Conservation (phyloP, 1,140 invertebrate species). For the Dendrolimus punctatus region DNA sequence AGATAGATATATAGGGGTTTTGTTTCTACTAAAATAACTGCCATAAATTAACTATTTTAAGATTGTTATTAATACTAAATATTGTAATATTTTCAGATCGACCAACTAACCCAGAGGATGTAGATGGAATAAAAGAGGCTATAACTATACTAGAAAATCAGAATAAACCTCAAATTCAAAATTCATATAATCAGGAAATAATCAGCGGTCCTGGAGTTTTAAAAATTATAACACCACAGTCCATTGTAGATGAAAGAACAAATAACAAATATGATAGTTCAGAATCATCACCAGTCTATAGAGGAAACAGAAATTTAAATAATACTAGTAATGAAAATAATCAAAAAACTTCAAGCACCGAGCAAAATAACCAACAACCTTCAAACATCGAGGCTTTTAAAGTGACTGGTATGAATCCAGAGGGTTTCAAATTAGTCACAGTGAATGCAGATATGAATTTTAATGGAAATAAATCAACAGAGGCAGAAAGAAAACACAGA, state of each 20-base stretch:
- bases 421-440: constrained; percentile 25
- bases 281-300: constrained; percentile 41
- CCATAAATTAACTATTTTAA: neutral
- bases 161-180: constrained; percentile 21
- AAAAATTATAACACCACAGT: constrained; percentile 44
- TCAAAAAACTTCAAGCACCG: too few species aligned
- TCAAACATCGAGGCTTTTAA: too few species aligned
- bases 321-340: constrained; percentile 5
- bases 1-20: too few species aligned
- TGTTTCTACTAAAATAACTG: too few species aligned
- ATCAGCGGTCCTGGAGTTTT: constrained; percentile 19
- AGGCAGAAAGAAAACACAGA: constrained; percentile 34
- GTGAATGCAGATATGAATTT: constrained; percentile 37
- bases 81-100: constrained; percentile 32
- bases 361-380: too few species aligned
- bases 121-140: constrained; percentile 62
- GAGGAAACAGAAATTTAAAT: constrained; percentile 37
- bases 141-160: constrained; percentile 65
- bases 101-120: constrained; percentile 54
- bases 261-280: constrained; percentile 27
- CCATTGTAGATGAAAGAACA: constrained; percentile 48
- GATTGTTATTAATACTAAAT: constrained; percentile 7
- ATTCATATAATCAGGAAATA: constrained; percentile 13
- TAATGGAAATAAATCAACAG: constrained; percentile 6
- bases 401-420: constrained; percentile 10